phyloP scores from a whole-genome alignment of 92 coral and sea anemone species.

The Chrysogorgia sp. region DNA sequence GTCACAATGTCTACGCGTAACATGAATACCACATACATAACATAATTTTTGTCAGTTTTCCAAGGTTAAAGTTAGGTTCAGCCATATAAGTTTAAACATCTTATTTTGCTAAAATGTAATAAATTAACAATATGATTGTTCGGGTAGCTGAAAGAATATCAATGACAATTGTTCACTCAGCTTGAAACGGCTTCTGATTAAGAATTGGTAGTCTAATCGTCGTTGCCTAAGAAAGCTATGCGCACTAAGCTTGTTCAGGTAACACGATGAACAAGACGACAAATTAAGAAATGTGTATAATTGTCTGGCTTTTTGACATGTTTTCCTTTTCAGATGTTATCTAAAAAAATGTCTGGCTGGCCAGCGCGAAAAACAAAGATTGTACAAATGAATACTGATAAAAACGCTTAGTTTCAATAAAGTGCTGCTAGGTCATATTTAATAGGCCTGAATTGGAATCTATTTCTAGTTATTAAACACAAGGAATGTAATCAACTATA shows the following conservation, averaged over 20 bases:
- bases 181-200: conserved; percentile 18
- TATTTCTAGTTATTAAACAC: background rate
- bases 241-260: conserved; percentile 12
- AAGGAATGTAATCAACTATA: background rate
- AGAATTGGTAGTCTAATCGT: conserved; percentile 23
- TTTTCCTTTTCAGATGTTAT: background rate
- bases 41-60: background rate
- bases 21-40: background rate
- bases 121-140: background rate
- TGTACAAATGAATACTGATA: background rate
- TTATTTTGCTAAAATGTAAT: background rate
- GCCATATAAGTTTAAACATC: too few relatives aligned
- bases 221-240: background rate
- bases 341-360: background rate
- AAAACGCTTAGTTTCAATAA: background rate
- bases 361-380: background rate
- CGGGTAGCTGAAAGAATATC: background rate
- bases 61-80: background rate
- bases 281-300: background rate
- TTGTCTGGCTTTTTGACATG: background rate
- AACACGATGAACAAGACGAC: background rate
- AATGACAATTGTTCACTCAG: conserved; percentile 17
- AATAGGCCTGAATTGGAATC: background rate
- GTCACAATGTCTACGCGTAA: background rate
- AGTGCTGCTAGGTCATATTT: background rate